Evolutionary conservation across 2,797 vertebrate species (phyloP).

Genomic region (Chiroxiphia lanceolata): DNA sequence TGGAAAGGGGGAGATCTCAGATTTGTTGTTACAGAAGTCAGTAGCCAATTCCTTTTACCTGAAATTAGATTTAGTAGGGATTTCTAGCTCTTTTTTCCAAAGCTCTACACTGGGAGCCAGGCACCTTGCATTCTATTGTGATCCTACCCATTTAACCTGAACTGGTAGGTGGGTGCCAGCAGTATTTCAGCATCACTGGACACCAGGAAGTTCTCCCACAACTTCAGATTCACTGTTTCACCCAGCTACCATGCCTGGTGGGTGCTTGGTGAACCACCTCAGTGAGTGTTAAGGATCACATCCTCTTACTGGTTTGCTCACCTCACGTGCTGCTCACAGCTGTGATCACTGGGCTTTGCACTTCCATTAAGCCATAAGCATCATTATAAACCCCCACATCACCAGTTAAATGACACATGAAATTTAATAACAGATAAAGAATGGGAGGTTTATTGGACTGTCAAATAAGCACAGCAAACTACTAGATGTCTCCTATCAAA

Average conservation of each 20-base stretch:
- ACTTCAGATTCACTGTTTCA: background rate
- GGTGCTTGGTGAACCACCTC: accelerated
- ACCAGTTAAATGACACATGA: background rate
- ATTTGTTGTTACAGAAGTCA: background rate
- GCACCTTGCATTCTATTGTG: accelerated
- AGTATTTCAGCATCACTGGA: background rate
- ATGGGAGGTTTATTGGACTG: background rate
- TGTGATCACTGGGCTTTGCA: background rate
- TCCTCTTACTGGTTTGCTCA: background rate
- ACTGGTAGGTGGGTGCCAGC: background rate
- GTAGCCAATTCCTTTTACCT: background rate
- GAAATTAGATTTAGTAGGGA: background rate
- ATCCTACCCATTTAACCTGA: background rate
- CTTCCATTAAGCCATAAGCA: background rate
- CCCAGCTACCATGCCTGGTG: background rate
- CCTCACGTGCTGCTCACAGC: accelerated
- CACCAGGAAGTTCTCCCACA: background rate
- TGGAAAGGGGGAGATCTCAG: background rate
- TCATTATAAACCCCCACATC: background rate
- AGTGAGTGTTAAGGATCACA: accelerated
- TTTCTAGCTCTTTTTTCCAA: background rate
- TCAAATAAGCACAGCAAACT: background rate
- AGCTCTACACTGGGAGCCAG: background rate
- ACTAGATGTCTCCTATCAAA: background rate
- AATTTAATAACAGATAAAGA: background rate